These are phyloP conservation scores for Monoplex corrugatus DNA, from an alignment of 2,888 invertebrate genomes.

Conservation along the genomic window DNA sequence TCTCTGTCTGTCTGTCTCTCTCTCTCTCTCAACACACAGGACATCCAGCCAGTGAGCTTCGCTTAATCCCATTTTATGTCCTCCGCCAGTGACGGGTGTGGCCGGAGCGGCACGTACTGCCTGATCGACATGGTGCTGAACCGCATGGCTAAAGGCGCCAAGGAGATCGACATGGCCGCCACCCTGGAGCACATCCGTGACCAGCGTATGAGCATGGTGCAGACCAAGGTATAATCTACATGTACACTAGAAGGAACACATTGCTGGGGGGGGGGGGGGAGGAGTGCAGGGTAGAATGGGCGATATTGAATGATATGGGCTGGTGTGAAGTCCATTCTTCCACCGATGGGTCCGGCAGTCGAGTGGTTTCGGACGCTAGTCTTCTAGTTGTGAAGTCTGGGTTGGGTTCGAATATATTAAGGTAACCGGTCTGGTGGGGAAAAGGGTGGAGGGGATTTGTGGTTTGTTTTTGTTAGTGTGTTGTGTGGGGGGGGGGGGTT, in stretches of 20 bases:
- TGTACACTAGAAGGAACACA: background rate
- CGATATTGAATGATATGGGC: background rate
- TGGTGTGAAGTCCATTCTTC: no score
- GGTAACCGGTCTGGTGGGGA: no score
- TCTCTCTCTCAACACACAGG: background rate
- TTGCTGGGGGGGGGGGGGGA: background rate
- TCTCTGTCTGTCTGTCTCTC: conserved; percentile 12
- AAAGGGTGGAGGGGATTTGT: no score
- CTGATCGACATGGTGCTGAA: conserved; percentile 98
- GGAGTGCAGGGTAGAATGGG: background rate
- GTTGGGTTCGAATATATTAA: no score
- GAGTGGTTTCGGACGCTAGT: no score
- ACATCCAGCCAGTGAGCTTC: no score
- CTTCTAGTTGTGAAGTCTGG: no score
- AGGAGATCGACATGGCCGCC: conserved; percentile 99
- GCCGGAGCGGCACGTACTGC: conserved; percentile 98
- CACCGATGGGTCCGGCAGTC: no score
- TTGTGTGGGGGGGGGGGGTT: no score
- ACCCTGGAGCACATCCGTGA: conserved; percentile 98
- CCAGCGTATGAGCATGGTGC: conserved; percentile 95
- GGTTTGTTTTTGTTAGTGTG: no score
- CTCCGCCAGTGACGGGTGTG: conserved; percentile 98
- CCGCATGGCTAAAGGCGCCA: conserved; percentile 98
- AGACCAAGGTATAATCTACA: conserved; percentile 84
- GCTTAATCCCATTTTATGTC: no score